Evolutionary conservation across 1,140 invertebrate genomes (phyloP), one percentile per base, ranked within the genome.

Genomic region (Hyphantria cunea): DNA sequence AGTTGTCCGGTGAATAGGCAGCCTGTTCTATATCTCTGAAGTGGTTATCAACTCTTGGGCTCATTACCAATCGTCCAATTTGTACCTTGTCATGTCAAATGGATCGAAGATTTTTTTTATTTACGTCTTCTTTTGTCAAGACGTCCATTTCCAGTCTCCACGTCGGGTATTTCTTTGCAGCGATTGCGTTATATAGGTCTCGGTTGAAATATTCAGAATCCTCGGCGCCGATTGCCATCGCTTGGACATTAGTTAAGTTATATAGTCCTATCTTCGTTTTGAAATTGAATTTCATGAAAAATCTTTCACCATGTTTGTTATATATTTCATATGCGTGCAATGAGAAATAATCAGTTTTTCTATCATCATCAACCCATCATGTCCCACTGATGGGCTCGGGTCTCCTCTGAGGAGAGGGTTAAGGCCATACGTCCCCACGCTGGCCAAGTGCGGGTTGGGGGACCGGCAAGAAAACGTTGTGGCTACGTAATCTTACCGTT

Each of bases 31-130:
- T 7, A n/a, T 39, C 37, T 39, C n/a, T 39, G 7, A 10, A 39
- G 7, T 39, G 37, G n/a, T 39, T 39, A 39, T 39, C 37, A 39
- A 39, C 37, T 10, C n/a, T 9, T 39, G 3, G 37, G n/a, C 7
- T 39, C n/a, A 39, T 10, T 7, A 39, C n/a, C n/a, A 39, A 39
- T 9, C 37, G 37, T 10, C 37, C 37, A n/a, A 39, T n/a, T n/a
- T n/a, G n/a, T n/a, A 39, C n/a, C 37, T 39, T 39, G 37, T 39
- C n/a, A 39, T 39, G 37, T 39, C 37, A n/a, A 39, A 39, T 10
- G 37, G 37, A 39, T 39, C 37, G 7, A 10, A n/a, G 7, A 39
- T 39, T 7, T 39, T 3, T 7, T 39, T 39, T n/a, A 0, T 10
- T 10, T 39, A 39, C 8, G 7, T 39, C 37, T 9, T 39, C 37